Percentiles rank a stretch among this genome's conserved stretches.
phyloP scores from a whole-genome alignment of 2,888 invertebrate genomes.

The Scrobipalpa atriplicella region DNA sequence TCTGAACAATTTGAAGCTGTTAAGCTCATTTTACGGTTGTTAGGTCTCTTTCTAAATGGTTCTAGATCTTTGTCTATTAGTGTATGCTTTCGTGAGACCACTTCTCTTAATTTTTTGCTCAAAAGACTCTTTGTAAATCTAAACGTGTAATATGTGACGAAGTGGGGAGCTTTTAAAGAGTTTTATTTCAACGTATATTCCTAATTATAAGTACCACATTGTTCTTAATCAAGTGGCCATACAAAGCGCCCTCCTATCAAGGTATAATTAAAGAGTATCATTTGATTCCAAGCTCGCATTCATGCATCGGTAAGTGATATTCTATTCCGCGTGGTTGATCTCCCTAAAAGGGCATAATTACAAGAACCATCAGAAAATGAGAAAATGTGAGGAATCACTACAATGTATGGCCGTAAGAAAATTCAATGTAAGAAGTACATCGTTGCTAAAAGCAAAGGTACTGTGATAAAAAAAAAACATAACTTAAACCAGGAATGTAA shows the following conservation, averaged over 20 bases:
- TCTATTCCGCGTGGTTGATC: conserved; percentile 22
- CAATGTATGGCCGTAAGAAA: not conserved
- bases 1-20: conserved; percentile 14
- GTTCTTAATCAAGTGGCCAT: conserved; percentile 8
- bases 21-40: conserved; percentile 6
- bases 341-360: not conserved
- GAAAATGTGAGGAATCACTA: not conserved
- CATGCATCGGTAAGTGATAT: conserved; percentile 18
- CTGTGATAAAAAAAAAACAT: too few species aligned
- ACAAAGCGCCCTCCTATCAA: conserved; percentile 10
- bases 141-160: too few species aligned
- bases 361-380: not conserved
- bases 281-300: conserved; percentile 8
- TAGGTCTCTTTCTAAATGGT: conserved; percentile 9
- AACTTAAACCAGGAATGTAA: too few species aligned
- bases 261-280: conserved; percentile 15
- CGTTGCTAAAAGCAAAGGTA: not conserved
- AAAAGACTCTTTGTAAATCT: not conserved
- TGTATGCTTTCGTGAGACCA: not conserved
- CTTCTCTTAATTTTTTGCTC: not conserved
- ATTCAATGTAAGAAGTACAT: not conserved
- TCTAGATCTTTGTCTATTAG: not conserved
- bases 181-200: not conserved
- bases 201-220: conserved; percentile 3
- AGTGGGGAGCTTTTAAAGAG: not conserved